Percentiles rank a stretch among this genome's conserved stretches.
phyloP scores from a whole-genome alignment of 2,797 vertebrate species.

The Thripadectes ignobilis region DNA sequence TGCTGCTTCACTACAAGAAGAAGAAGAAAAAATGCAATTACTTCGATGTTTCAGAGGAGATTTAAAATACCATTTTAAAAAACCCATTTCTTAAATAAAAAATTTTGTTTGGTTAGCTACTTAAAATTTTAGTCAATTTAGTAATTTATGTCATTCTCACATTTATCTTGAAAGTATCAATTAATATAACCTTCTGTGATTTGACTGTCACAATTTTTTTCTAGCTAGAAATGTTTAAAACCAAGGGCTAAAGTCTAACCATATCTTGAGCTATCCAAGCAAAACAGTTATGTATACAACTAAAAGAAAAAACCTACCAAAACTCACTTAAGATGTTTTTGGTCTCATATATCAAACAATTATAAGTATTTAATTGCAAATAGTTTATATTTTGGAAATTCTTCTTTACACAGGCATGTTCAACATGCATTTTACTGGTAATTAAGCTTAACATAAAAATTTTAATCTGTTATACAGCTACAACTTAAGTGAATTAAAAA shows the following conservation, averaged over 20 bases:
- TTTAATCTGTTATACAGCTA: neutral
- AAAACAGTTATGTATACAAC: neutral
- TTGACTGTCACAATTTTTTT: neutral
- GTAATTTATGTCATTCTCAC: neutral
- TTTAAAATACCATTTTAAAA: neutral
- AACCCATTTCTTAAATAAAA: neutral
- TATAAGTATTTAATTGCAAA: neutral
- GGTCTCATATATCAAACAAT: neutral
- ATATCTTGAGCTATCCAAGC: neutral
- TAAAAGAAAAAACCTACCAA: neutral
- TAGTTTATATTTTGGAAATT: neutral
- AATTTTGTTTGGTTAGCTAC: neutral
- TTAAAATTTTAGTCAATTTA: neutral
- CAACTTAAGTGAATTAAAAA: neutral
- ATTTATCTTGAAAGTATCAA: neutral
- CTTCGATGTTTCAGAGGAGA: neutral
- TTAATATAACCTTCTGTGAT: neutral
- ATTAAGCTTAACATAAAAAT: neutral
- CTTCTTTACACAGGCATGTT: neutral
- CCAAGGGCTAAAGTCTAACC: neutral
- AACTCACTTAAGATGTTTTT: neutral
- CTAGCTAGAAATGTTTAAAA: neutral
- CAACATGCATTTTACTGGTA: neutral
- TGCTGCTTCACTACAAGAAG: conserved; percentile 67
- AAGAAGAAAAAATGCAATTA: conserved; percentile 8